Evolutionary conservation across 1,140 invertebrate species (phyloP), one percentile per base, ranked within the genome.

Genomic region (Chymomyza costata): DNA sequence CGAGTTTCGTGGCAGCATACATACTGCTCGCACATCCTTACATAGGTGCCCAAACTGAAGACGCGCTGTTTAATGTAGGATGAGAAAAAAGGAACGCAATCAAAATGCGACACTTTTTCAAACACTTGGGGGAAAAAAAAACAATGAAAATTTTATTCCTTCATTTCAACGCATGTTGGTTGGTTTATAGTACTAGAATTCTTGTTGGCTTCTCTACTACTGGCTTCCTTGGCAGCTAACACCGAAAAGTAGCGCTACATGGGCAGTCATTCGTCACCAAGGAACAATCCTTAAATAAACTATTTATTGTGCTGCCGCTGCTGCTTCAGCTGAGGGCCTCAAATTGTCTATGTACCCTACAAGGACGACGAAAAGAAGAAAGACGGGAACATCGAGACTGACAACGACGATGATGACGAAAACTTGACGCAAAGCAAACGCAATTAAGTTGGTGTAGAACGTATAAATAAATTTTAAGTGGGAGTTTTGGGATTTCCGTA

Each of bases 71-170:
- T 71, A 78, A 78, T 64, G 63, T 66, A 59, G 63, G 71, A 57
- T 66, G 66, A 25, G 21, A 25, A 25, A 25, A 8, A 25, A 25
- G 6, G 73, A 80, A 80, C 73, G 64, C 65, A 71, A 80, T 80
- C 73, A 80, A 80, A 78, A 73, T 80, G 56, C 73, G 73, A 80
- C 73, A 73, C 67, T 78, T 78, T 80, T 80, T 70, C 70, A 78
- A 78, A 68, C 73, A 80, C 73, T 80, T 65, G 64, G 67, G 59
- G 65, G 50, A 43, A 56, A 51, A 25, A 25, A 38, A 68, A 61
- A 73, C 67, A 78, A 78, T 80, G 73, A 78, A 78, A 78, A 53
- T 78, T 78, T 78, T 52, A 78, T 78, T 78, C 71, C 63, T 78
- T 67, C 73, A 78, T 78, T 80, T 71, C 51, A 49, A 70, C 71